Base-by-base conservation (phyloP, 1,140 invertebrate genomes). In the Gryllus bimaculatus region DNA sequence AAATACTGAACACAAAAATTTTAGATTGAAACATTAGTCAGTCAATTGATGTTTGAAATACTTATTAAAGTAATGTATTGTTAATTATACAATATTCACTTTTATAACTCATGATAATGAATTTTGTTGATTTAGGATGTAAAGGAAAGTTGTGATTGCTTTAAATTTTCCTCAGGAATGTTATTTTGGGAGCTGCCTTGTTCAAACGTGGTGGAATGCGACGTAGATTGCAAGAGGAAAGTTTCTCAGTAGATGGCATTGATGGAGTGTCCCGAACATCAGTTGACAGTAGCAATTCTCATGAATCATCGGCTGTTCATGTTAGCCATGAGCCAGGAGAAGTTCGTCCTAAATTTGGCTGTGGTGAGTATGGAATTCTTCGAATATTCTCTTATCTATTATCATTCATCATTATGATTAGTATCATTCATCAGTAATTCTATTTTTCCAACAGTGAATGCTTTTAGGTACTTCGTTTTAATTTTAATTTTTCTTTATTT, bases 151-250 rank as follows among this genome's bases (percentile, higher is more conserved):
- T 39, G 26, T 39, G 26, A 39, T 39, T 39, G 26, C 26, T 2
- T 76, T 18, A 74, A 66, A 79, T 78, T 75, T 12, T 48, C 81
- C 81, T 21, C 78, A 88, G 96, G 81, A 96, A 98, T 85, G 95
- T 97, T 0, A 93, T 98, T 20, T 87, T 95, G 78, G 96, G 95
- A 7, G 94, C 96, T 4, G 94, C 96, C n/a, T 88, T 96, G 81
- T 95, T 95, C 84, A 90, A 92, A 48, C 90, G 90, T 81, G 93
- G 93, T 47, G 93, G 92, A 2, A 48, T 74, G 20, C 47, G 78
- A 76, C 48, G 75, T 7, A 48, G 80, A 26, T 13, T 76, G 8
- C n/a, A 39, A 47, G 80, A 80, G 26, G 47, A 75, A 8, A 48
- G 66, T 47, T 8, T 47, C 47, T 26, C 75, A 47, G 75, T 88